Percentiles rank a stretch among this genome's conserved stretches.
Conservation (phyloP, 2,888 invertebrate genomes). For the Acanthosepion esculentum region DNA sequence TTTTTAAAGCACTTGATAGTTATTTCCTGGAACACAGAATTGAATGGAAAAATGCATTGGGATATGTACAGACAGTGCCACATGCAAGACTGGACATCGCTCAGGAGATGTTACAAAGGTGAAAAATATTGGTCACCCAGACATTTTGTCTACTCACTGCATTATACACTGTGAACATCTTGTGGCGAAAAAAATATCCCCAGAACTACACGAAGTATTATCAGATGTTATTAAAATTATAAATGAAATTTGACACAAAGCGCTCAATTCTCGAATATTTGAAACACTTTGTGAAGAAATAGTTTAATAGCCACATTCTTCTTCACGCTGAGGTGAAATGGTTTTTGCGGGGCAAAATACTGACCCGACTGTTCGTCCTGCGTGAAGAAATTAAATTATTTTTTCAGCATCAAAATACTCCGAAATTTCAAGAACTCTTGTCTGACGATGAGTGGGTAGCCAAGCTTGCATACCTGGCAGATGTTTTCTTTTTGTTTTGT, state of each 20-base stretch:
- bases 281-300: too few species aligned
- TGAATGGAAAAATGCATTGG: background rate
- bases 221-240: background rate
- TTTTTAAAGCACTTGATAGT: background rate
- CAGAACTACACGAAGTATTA: background rate
- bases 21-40: conserved; percentile 37
- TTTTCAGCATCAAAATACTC: background rate
- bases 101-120: background rate
- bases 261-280: too few species aligned
- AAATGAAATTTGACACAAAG: too few species aligned
- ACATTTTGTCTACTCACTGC: too few species aligned
- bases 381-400: too few species aligned
- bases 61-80: background rate
- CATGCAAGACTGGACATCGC: background rate
- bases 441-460: background rate
- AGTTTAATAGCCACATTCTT: background rate
- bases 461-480: background rate
- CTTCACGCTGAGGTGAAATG: background rate
- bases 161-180: background rate
- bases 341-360: background rate
- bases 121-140: too few species aligned
- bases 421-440: conserved; percentile 25
- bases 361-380: background rate
- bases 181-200: background rate
- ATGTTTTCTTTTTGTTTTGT: too few species aligned